Evolutionary conservation across 1,140 invertebrate species (phyloP), one percentile per base, ranked within the genome.

Genomic region (Zaprionus taronus): DNA sequence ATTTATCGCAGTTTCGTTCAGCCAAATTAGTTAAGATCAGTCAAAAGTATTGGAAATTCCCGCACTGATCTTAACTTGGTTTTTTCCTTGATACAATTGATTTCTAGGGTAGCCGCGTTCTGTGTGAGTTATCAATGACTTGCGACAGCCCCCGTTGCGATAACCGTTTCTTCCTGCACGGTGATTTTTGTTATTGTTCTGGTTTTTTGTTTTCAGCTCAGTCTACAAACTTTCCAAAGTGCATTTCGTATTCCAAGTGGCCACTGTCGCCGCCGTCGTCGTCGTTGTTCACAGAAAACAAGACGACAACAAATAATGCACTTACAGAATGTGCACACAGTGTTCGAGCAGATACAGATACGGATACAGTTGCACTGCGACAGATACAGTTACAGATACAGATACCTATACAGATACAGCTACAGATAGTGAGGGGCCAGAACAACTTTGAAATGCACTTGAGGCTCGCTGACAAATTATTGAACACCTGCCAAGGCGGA

Each of bases 401-500:
- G 74, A 73, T 82, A 69, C 36, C 53, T 22, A 68, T 34, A 49
- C 58, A 51, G 66, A 75, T 36, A 65, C 22, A 67, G 51, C 24
- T 61, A 75, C 5, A 41, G 63, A 68, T 58, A 64, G 60, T 41
- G 41, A 15, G 47, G 17, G 53, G 55, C 55, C 55, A 67, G 63
- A 34, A 49, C 57, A 87, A 87, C 84, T 87, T 87, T 87, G 80
- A 89, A 87, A 87, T 87, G 84, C 84, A 87, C 83, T 87, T 89
- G 84, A 87, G 56, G 36, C 36, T 68, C 67, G 71, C 65, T 69
- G 72, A 15, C 47, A 65, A 58, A 65, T 72, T 70, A 70, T 57
- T 26, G 31, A 70, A 63, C 28, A 68, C 57, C 34, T 41, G 34
- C 63, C 17, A 55, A 26, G 14, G 20, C 12, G 24, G 56, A 55